phyloP scores from a whole-genome alignment of 1,140 invertebrate genomes.

The Metaphire vulgaris region DNA sequence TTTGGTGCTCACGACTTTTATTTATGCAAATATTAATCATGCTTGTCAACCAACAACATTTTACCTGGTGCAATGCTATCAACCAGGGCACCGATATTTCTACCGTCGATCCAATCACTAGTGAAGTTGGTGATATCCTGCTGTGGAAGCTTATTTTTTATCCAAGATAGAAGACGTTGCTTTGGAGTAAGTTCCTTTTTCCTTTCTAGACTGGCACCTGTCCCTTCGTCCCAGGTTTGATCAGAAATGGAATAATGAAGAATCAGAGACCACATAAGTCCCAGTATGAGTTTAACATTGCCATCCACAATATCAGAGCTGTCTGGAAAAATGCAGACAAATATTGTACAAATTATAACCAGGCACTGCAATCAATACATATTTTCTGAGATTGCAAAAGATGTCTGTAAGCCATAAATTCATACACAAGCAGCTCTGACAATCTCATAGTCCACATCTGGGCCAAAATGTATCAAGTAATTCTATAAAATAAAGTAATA shows the following conservation, averaged over 20 bases:
- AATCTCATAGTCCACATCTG: no score
- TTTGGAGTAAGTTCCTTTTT: neutral
- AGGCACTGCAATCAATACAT: no score
- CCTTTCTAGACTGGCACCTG: neutral
- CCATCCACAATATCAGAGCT: neutral
- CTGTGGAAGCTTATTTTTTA: neutral
- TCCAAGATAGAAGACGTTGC: neutral
- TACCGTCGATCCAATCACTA: neutral
- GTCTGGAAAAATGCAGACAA: neutral
- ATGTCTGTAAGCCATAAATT: no score
- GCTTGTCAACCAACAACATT: no score
- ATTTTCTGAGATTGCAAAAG: no score
- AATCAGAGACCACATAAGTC: neutral
- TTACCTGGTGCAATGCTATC: neutral
- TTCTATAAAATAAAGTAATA: no score
- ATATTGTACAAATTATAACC: neutral
- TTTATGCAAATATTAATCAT: no score
- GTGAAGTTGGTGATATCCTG: neutral
- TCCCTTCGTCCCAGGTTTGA: neutral
- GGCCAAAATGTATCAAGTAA: no score
- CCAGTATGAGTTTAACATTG: neutral
- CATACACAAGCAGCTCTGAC: no score
- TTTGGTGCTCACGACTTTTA: no score
- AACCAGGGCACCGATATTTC: neutral
- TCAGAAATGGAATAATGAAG: neutral